Evolutionary conservation across 2,113 vertebrate species (phyloP), one percentile per base, ranked within the genome.

Genomic region (Octodon degus): DNA sequence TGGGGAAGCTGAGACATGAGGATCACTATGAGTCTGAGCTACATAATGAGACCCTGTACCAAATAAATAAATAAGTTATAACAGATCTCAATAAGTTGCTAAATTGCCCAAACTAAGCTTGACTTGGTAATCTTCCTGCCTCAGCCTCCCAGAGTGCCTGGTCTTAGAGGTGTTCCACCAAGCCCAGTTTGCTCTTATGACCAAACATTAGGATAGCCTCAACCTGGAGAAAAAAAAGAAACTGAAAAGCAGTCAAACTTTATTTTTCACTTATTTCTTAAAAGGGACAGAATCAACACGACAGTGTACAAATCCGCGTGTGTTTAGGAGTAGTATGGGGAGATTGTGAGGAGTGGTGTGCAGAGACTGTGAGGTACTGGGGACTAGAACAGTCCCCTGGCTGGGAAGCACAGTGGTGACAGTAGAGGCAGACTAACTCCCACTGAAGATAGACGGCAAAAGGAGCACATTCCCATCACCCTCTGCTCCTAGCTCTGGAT

Each of bases 211-310:
- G 58, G 62, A 32, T 34, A 92, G 34, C 14, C 50, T 87, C 50
- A 86, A 20, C 47, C 47, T 89, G 50, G 79, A 50, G 91, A 60
- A 50, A 89, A 89, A 86, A 93, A 96, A 67, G 47, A 89, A 94
- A 74, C 53, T 34, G 19, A 68, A 84, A 95, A 82, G 72, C 25
- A 63, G n/a, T 53, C 50, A 74, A 91, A 84, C 4, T 32, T 88
- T 27, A 93, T 43, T 89, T 88, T 77, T 50, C 40, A 79, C 72
- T 27, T 85, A 34, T 89, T 97, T 91, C 80, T 97, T 32, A 62
- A 76, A 92, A 97, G 67, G 76, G 34, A 60, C 6, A 85, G 53
- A 92, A 82, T 88, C 65, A 85, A 37, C 16, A n/a, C 62, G 70
- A 67, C 11, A 55, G 25, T 22, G 27, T 53, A 8, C 13, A 47